These are phyloP conservation scores for Pygmarrhopalites habei DNA, from an alignment of 1,140 invertebrate genomes.

Conservation along the genomic window DNA sequence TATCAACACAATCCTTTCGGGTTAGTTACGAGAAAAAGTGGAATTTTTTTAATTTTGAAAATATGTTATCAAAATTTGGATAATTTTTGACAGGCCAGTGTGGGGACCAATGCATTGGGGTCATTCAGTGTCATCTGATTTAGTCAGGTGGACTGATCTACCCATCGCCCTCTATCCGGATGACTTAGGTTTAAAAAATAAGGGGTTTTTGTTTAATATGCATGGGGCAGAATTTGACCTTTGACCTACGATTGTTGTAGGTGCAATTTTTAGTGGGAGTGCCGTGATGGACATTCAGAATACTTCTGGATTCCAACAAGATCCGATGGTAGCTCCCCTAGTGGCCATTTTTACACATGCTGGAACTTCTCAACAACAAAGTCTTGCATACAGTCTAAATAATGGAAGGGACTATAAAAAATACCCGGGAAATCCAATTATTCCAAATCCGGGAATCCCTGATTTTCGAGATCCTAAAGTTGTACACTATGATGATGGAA, in stretches of 20 bases:
- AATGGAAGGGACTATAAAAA: constrained; percentile 16
- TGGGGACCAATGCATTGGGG: constrained; percentile 37
- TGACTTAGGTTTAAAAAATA: constrained; percentile 25
- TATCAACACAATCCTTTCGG: constrained; percentile 14
- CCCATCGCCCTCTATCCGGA: constrained; percentile 31
- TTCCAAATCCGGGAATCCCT: constrained; percentile 13
- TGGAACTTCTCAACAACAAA: constrained; percentile 19
- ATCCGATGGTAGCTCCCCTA: neutral
- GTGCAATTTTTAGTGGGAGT: constrained; percentile 26
- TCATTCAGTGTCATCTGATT: constrained; percentile 22
- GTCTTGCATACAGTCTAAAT: constrained; percentile 26
- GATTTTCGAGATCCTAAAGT: constrained; percentile 37
- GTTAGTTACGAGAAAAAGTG: too few species aligned
- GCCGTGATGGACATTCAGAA: constrained; percentile 29
- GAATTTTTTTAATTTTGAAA: neutral
- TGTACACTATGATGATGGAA: neutral
- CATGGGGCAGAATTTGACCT: too few species aligned
- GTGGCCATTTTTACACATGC: constrained; percentile 32
- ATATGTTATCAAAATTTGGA: neutral
- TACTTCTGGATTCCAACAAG: constrained; percentile 19
- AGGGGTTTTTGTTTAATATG: too few species aligned
- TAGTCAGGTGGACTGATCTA: constrained; percentile 24
- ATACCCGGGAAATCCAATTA: constrained; percentile 29
- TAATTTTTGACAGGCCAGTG: neutral
- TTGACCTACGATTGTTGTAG: too few species aligned